A percentile compares a stretch with the other conserved stretches of the same genome.
phyloP scores from a whole-genome alignment of 2,888 invertebrate species.

The Abrostola triplasia region DNA sequence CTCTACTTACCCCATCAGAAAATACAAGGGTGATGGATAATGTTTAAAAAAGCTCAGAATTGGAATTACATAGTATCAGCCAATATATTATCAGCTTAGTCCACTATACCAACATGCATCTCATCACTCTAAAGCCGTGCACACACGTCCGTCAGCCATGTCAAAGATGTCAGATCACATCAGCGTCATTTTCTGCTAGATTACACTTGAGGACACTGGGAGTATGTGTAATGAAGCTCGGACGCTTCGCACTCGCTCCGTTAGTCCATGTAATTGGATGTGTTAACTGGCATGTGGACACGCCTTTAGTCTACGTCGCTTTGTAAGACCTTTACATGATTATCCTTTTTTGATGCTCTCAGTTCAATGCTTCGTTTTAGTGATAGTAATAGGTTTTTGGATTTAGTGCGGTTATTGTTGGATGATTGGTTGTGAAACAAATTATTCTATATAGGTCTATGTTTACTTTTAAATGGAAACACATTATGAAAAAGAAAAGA shows the following conservation, averaged over 20 bases:
- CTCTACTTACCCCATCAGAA: too few relatives aligned
- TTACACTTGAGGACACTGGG: constrained; percentile 63
- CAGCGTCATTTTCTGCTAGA: constrained; percentile 67
- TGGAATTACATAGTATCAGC: background rate
- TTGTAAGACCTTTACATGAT: too few relatives aligned
- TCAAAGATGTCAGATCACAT: constrained; percentile 56
- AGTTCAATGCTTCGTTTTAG: too few relatives aligned
- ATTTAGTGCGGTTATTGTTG: too few relatives aligned
- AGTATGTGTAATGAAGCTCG: constrained; percentile 66
- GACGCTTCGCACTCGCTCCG: constrained; percentile 62
- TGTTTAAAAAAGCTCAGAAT: too few relatives aligned
- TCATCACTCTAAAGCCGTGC: constrained; percentile 7
- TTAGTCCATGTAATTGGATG: constrained; percentile 67
- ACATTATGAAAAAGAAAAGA: too few relatives aligned
- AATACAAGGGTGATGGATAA: too few relatives aligned
- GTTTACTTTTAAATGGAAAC: too few relatives aligned
- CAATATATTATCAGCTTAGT: constrained; percentile 3
- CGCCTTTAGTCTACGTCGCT: constrained; percentile 25
- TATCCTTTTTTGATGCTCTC: too few relatives aligned
- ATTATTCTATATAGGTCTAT: too few relatives aligned
- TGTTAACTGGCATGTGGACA: constrained; percentile 45
- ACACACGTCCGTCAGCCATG: constrained; percentile 39
- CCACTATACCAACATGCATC: background rate
- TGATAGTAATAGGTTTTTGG: too few relatives aligned
- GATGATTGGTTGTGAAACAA: too few relatives aligned